Evolutionary conservation across 2,113 vertebrate species (phyloP).

Genomic region (Caranx ignobilis): DNA sequence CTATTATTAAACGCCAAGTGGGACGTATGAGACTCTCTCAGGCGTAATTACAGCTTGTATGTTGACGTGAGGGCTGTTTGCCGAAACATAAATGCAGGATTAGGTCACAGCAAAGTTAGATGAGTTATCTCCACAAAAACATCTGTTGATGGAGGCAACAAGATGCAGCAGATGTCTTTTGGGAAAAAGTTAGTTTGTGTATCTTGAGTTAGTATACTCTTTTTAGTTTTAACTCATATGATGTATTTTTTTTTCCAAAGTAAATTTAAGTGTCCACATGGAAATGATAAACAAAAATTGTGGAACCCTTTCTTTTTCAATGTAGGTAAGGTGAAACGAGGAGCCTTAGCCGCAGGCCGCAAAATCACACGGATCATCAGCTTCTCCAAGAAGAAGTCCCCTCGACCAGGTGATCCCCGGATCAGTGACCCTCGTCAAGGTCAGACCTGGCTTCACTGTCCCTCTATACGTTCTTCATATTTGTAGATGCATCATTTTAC

Average conservation of each 20-base stretch:
- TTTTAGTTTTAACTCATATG: background rate
- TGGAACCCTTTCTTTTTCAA: background rate
- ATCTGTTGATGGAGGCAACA: background rate
- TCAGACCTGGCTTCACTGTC: conserved; percentile 53
- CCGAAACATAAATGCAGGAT: background rate
- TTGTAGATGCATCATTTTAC: background rate
- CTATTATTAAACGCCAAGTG: conserved; percentile 12
- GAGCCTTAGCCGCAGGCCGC: conserved; percentile 91
- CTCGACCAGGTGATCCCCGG: conserved; percentile 83
- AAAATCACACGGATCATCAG: conserved; percentile 98
- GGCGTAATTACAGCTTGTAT: background rate
- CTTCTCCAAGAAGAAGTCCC: conserved; percentile 95
- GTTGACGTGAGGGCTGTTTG: background rate
- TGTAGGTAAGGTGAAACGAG: conserved; percentile 91
- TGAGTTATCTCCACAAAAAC: background rate
- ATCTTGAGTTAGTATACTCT: background rate
- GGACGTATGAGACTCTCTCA: background rate
- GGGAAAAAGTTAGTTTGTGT: background rate
- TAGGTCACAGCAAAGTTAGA: background rate
- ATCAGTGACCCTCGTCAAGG: conserved; percentile 91
- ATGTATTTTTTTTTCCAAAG: background rate
- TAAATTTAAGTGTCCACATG: background rate
- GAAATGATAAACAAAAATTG: background rate
- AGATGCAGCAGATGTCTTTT: background rate
- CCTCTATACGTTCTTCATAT: background rate